Conservation (phyloP, 2,113 vertebrate genomes). For the Cyanistes caeruleus region DNA sequence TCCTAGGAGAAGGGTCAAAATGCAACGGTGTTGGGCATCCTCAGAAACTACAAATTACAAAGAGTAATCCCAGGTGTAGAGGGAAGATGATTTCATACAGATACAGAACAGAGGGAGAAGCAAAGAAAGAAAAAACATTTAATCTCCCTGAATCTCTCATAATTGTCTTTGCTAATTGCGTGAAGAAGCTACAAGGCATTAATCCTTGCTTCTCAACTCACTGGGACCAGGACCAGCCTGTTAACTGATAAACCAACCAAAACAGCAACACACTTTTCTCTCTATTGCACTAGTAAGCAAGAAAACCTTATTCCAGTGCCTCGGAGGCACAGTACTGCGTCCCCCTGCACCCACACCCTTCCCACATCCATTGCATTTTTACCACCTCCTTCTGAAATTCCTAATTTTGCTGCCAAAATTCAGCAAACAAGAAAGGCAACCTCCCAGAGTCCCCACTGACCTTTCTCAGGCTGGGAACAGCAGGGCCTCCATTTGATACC, state of each 20-base stretch:
- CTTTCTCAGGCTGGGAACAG: background rate
- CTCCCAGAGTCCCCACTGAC: background rate
- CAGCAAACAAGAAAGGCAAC: background rate
- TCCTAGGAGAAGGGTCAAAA: background rate
- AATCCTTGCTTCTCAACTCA: background rate
- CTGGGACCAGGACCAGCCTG: background rate
- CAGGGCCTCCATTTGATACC: background rate
- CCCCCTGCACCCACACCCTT: background rate
- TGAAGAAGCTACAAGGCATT: background rate
- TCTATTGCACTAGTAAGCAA: background rate
- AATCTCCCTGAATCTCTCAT: background rate
- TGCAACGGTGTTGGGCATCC: fast-evolving
- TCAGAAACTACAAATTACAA: background rate
- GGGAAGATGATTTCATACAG: background rate
- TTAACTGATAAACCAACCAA: background rate
- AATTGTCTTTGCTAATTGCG: background rate
- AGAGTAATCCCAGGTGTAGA: background rate
- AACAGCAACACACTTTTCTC: background rate
- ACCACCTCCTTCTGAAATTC: background rate
- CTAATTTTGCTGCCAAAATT: background rate
- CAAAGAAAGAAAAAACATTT: background rate
- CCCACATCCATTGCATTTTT: background rate
- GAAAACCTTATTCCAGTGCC: background rate
- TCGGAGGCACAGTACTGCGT: fast-evolving
- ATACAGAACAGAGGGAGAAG: background rate